Conservation (phyloP, 2,113 vertebrate species). For the Colius striatus region DNA sequence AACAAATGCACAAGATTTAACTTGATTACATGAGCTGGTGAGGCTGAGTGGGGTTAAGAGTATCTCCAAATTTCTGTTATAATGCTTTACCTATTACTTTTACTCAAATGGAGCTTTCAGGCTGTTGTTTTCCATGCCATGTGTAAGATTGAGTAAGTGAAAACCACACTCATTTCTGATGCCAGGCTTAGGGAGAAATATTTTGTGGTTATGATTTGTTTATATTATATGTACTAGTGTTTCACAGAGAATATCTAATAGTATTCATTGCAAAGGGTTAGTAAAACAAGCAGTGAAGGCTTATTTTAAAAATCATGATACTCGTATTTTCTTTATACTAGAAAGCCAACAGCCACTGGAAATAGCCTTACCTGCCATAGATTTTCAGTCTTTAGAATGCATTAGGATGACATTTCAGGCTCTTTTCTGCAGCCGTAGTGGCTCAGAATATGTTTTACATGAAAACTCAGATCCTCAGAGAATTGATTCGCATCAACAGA, state of each 20-base stretch:
- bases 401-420: neutral
- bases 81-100: neutral
- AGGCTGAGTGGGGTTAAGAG: neutral
- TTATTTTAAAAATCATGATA: neutral
- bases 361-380: neutral
- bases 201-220: neutral
- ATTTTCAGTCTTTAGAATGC: neutral
- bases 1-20: neutral
- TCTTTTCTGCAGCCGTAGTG: neutral
- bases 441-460: neutral
- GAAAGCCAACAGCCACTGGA: neutral
- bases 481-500: neutral
- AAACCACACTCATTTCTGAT: neutral
- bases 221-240: neutral
- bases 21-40: neutral
- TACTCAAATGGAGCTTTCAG: neutral
- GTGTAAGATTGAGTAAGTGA: neutral
- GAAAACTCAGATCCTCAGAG: neutral
- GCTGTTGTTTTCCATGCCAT: neutral
- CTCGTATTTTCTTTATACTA: neutral
- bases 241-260: neutral
- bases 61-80: neutral
- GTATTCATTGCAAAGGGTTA: neutral
- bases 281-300: neutral
- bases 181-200: neutral